Base-by-base conservation (phyloP, 2,888 invertebrate species). In the Lysandra bellargus region DNA sequence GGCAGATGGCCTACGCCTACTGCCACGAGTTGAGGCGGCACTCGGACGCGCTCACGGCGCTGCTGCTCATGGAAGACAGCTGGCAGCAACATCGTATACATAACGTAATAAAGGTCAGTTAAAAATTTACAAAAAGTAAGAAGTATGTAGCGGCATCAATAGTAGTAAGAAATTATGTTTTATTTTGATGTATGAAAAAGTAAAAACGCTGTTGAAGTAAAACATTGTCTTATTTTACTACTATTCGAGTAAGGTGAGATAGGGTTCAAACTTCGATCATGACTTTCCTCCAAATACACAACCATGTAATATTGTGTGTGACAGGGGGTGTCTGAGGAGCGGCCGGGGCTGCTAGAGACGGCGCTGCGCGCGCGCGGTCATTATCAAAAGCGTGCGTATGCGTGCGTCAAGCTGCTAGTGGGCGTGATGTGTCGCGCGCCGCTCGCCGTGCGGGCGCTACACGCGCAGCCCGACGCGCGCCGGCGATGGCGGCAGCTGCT, bases 71-170 rank as follows among this genome's bases (percentile, higher is more conserved):
- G 88, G 98, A 99, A 87, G 99, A 99, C 91, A 98, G 98, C 40
- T 99, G 99, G 99, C 99, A 99, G 89, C 97, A 97, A 84, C 98
- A 98, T 90, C 96, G 99, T 84, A 97, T 99, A 87, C 98, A 98
- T 87, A 98, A 98, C 88, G 98, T 98, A 17, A 96, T 99, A 76
- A 98, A 98, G 95, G 99, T 93, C 78, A n/a, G 30, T 69, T 1
- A n/a, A 57, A 14, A 14, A 53, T 14, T 53, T 3, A 14, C 4
- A 17, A 14, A 57, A 57, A 57, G 57, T 57, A 49, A 2, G 9
- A 49, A 49, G 49, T 9, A 49, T 49, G 49, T 49, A 3, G 9
- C 2, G 9, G 49, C 9, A 49, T 49, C 9, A 9, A 49, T 49
- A 49, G 1, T 49, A 49, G 49, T 49, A 49, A 12, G 9, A 12